phyloP scores from a whole-genome alignment of 1,140 invertebrate species.

The Eciton burchellii region DNA sequence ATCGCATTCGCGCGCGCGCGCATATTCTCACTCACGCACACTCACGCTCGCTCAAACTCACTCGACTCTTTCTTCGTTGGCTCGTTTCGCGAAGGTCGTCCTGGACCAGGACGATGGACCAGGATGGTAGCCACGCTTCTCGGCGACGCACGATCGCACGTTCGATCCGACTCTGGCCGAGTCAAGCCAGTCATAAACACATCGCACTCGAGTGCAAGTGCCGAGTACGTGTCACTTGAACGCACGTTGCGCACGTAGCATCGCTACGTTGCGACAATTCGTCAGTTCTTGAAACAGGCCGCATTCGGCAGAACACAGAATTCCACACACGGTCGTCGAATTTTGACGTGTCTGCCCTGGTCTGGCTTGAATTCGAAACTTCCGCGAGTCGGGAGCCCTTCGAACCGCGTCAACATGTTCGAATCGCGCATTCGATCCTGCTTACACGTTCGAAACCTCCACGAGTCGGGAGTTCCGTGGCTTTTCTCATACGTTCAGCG shows the following conservation, averaged over 20 bases:
- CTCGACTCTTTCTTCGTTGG: slow-evolving; percentile 30
- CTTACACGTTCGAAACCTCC: slow-evolving; percentile 74
- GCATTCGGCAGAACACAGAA: slow-evolving; percentile 8
- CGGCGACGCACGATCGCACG: slow-evolving; percentile 12
- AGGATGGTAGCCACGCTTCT: neutral
- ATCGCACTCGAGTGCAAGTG: neutral
- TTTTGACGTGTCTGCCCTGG: neutral
- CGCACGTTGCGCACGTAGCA: slow-evolving; percentile 26
- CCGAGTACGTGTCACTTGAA: slow-evolving; percentile 16
- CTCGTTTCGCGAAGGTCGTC: neutral
- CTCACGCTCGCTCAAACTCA: slow-evolving; percentile 1
- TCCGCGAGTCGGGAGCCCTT: slow-evolving; percentile 65
- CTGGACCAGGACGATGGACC: slow-evolving; percentile 22
- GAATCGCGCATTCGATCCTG: slow-evolving; percentile 3
- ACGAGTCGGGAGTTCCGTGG: slow-evolving; percentile 73
- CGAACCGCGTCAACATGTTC: slow-evolving; percentile 36
- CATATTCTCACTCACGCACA: slow-evolving; percentile 20
- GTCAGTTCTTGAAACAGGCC: slow-evolving; percentile 22
- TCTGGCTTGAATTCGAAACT: slow-evolving; percentile 57
- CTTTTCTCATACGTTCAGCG: slow-evolving; percentile 78
- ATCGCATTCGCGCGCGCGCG: slow-evolving; percentile 21
- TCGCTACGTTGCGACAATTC: neutral
- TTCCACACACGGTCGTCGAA: slow-evolving; percentile 25
- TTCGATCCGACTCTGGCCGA: neutral
- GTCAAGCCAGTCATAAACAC: slow-evolving; percentile 8